These are phyloP conservation scores for Haemorhous mexicanus DNA, from an alignment of 2,113 vertebrate genomes.

Conservation along the genomic window DNA sequence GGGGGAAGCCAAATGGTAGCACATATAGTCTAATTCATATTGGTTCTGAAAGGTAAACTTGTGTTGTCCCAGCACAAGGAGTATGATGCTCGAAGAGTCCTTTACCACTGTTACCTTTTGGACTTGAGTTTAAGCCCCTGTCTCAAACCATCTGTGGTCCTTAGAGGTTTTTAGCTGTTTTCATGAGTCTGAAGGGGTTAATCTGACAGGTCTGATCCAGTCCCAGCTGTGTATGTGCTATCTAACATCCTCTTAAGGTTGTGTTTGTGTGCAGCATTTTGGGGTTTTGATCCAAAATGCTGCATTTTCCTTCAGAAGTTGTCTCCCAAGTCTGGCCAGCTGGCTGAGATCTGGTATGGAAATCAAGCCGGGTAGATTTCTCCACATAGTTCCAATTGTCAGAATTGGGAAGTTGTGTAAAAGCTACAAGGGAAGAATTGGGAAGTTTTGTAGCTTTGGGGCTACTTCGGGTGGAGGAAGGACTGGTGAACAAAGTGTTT, in stretches of 20 bases:
- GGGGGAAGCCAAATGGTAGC: background rate
- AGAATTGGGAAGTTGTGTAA: background rate
- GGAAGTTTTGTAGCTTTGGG: background rate
- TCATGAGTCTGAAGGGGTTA: background rate
- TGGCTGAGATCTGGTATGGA: background rate
- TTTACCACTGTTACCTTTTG: background rate
- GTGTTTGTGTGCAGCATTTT: background rate
- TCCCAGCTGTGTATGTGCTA: background rate
- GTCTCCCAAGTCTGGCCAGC: background rate
- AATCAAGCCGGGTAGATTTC: background rate
- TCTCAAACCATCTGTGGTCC: background rate
- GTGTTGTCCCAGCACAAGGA: background rate
- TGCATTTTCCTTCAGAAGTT: background rate
- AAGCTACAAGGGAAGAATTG: background rate
- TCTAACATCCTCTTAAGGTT: background rate
- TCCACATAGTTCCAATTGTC: background rate
- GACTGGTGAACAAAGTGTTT: background rate
- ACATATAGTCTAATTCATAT: background rate
- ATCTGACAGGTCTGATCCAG: background rate
- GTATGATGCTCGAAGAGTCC: background rate
- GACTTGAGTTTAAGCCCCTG: background rate
- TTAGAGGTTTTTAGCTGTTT: background rate
- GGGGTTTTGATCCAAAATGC: background rate
- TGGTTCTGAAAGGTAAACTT: background rate
- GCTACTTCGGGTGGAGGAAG: background rate